phyloP scores from a whole-genome alignment of 2,113 vertebrate species.

The Pangasianodon hypophthalmus region DNA sequence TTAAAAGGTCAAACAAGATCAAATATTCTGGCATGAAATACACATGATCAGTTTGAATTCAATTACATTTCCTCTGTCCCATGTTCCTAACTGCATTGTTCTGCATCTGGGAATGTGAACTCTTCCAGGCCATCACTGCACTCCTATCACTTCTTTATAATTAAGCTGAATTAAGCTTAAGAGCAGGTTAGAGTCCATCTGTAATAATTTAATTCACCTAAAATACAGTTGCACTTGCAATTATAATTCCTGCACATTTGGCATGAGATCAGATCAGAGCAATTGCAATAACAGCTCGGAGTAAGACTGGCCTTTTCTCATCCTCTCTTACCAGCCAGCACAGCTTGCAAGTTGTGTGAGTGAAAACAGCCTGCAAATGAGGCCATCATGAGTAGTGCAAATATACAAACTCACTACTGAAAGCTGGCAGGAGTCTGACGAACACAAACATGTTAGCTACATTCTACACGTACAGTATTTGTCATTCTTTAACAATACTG shows the following conservation, averaged over 20 bases:
- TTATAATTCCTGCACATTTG: neutral
- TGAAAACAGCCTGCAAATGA: constrained; percentile 37
- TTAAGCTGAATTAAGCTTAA: constrained; percentile 1
- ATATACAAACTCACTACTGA: constrained; percentile 21
- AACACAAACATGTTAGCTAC: neutral
- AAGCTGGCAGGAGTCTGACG: constrained; percentile 10
- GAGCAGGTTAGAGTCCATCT: neutral
- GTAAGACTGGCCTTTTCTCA: neutral
- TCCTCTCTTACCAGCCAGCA: constrained; percentile 10
- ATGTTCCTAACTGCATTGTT: neutral
- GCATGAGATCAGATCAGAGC: neutral
- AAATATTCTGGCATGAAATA: neutral
- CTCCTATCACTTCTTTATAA: neutral
- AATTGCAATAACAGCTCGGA: neutral
- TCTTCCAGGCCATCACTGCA: neutral
- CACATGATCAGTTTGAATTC: neutral
- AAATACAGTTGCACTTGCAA: neutral
- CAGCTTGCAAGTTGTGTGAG: constrained; percentile 15
- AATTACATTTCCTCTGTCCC: neutral
- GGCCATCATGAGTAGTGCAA: constrained; percentile 29
- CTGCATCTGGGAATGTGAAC: neutral
- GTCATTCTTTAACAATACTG: neutral
- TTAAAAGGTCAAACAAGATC: neutral
- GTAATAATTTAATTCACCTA: neutral
- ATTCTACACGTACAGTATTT: neutral